Conservation (phyloP, 2,888 invertebrate species). For the Spodoptera picta region DNA sequence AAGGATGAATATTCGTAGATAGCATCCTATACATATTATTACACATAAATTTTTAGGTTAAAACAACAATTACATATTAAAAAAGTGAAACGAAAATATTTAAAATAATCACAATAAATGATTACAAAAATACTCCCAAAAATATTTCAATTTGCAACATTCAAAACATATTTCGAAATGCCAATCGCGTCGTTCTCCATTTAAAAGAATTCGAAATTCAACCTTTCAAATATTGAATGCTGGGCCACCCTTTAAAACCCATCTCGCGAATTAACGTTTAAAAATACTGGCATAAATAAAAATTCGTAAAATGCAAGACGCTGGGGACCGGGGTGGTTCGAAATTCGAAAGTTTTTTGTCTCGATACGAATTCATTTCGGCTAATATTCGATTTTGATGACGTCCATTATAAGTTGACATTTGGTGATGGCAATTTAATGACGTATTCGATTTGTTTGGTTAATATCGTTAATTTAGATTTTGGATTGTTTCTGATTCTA, state of each 20-base stretch:
- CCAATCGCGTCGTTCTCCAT: slow-evolving; percentile 24
- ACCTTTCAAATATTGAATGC: slow-evolving; percentile 55
- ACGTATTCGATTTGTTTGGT: background rate
- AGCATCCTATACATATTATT: too few relatives aligned
- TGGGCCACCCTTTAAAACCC: slow-evolving; percentile 69
- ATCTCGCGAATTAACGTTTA: slow-evolving; percentile 80
- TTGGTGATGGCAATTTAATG: slow-evolving; percentile 13
- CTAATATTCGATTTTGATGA: slow-evolving; percentile 72
- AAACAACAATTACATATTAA: too few relatives aligned
- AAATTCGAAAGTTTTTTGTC: slow-evolving; percentile 64
- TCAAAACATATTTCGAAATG: slow-evolving; percentile 31
- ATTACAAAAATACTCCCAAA: background rate
- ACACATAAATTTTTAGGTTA: too few relatives aligned
- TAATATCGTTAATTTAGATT: background rate
- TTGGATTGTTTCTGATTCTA: too few relatives aligned
- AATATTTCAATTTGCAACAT: slow-evolving; percentile 4
- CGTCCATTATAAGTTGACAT: slow-evolving; percentile 51
- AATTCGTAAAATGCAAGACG: slow-evolving; percentile 71
- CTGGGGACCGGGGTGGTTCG: slow-evolving; percentile 65
- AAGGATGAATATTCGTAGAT: too few relatives aligned
- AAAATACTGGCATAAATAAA: slow-evolving; percentile 75
- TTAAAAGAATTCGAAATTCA: slow-evolving; percentile 42
- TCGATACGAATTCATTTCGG: slow-evolving; percentile 70
- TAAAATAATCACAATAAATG: too few relatives aligned
- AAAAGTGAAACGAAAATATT: too few relatives aligned